Percentiles rank a stretch among this genome's conserved stretches.
phyloP scores from a whole-genome alignment of 2,113 vertebrate genomes.

The Todiramphus saurophagus region DNA sequence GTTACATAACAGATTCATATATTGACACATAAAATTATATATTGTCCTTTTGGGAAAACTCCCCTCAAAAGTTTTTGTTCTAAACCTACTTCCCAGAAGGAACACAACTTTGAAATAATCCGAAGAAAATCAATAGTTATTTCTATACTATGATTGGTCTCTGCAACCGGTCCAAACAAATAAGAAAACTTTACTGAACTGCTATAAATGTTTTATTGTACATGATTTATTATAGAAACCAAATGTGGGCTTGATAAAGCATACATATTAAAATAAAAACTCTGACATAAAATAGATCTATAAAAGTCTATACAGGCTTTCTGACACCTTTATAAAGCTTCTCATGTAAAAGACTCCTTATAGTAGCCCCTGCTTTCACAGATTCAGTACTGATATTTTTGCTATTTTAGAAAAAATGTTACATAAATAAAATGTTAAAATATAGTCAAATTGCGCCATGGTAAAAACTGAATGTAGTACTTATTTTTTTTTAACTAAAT shows the following conservation, averaged over 20 bases:
- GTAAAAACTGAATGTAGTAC: background rate
- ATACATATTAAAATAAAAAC: conserved; percentile 39
- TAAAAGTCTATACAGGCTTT: conserved; percentile 20
- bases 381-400: background rate
- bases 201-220: conserved; percentile 2
- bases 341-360: conserved; percentile 6
- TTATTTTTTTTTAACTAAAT: background rate
- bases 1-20: background rate
- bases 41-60: background rate
- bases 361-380: conserved; percentile 33
- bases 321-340: conserved; percentile 61
- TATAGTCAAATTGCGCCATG: background rate
- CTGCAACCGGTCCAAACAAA: background rate
- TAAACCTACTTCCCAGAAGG: background rate
- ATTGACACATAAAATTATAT: background rate
- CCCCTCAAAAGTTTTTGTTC: background rate
- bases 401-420: background rate
- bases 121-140: background rate
- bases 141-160: background rate
- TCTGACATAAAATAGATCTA: conserved; percentile 57
- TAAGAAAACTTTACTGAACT: conserved; percentile 27
- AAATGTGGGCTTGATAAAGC: conserved; percentile 41
- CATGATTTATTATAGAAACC: conserved; percentile 50
- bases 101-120: background rate
- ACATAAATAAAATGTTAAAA: background rate